Conservation (phyloP, 1,140 invertebrate species). For the Sesamia nonagrioides region DNA sequence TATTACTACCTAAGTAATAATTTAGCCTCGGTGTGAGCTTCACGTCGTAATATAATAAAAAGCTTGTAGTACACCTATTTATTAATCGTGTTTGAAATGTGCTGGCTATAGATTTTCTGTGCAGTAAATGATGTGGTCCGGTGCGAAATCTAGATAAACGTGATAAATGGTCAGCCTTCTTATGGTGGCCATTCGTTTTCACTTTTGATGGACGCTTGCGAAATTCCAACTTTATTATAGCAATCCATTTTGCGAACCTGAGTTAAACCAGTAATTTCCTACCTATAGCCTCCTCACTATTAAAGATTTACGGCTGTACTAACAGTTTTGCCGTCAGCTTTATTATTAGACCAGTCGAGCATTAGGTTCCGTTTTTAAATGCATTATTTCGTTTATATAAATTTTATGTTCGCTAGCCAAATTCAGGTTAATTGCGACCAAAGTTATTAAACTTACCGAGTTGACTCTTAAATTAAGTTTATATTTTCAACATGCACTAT, state of each 20-base stretch:
- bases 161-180: conserved; percentile 67
- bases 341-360: conserved; percentile 31
- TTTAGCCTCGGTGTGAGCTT: not conserved
- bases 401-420: not conserved
- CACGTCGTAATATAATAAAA: conserved; percentile 31
- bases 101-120: conserved; percentile 62
- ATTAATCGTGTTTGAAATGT: conserved; percentile 60
- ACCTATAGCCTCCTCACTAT: conserved; percentile 45
- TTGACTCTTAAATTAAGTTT: not conserved
- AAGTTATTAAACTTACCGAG: not conserved
- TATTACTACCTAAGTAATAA: not conserved
- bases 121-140: conserved; percentile 64
- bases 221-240: conserved; percentile 55
- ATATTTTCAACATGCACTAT: not conserved
- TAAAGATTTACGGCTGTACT: conserved; percentile 46
- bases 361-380: conserved; percentile 36
- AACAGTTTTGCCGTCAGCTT: conserved; percentile 33
- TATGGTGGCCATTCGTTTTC: conserved; percentile 58
- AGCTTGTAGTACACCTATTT: conserved; percentile 45
- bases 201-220: conserved; percentile 58
- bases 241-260: conserved; percentile 47
- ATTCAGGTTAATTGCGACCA: conserved; percentile 9
- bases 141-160: conserved; percentile 68
- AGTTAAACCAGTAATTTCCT: conserved; percentile 44
- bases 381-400: conserved; percentile 4